A percentile compares a stretch with the other conserved stretches of the same genome.
Conservation (phyloP, 2,113 vertebrate species). For the Corythaeola cristata region DNA sequence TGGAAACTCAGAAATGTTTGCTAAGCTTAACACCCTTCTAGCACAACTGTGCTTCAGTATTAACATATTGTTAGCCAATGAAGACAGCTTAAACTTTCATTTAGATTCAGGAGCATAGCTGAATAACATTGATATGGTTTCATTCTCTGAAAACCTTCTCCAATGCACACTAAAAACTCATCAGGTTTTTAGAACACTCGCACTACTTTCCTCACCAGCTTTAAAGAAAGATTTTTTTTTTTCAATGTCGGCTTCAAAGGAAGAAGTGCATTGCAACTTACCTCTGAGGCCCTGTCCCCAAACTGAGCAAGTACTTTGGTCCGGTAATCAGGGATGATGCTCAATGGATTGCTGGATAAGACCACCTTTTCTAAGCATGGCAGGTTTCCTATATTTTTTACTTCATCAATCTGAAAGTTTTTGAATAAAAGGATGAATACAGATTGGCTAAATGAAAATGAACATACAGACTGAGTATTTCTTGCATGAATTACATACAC, state of each 20-base stretch:
- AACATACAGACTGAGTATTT: neutral
- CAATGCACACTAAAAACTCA: neutral
- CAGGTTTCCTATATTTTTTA: conserved; percentile 85
- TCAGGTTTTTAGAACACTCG: neutral
- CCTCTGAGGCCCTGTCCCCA: conserved; percentile 94
- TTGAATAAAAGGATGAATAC: neutral
- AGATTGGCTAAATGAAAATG: neutral
- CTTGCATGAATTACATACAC: neutral
- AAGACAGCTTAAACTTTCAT: neutral
- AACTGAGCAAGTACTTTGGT: conserved; percentile 96
- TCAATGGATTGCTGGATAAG: conserved; percentile 87
- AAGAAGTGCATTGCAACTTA: conserved; percentile 40
- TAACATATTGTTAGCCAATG: neutral
- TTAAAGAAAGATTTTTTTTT: neutral
- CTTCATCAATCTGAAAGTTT: conserved; percentile 86
- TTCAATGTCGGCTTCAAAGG: neutral
- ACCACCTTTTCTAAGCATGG: conserved; percentile 91
- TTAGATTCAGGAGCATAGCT: accelerated
- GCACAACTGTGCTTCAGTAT: neutral
- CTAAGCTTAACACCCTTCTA: neutral
- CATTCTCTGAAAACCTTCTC: neutral
- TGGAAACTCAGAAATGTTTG: neutral
- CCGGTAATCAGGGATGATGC: conserved; percentile 96
- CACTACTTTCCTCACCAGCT: neutral
- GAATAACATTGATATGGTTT: accelerated